These are phyloP conservation scores for Nothobranchius kuhntae DNA, from an alignment of 2,113 vertebrate species.

Conservation along the genomic window DNA sequence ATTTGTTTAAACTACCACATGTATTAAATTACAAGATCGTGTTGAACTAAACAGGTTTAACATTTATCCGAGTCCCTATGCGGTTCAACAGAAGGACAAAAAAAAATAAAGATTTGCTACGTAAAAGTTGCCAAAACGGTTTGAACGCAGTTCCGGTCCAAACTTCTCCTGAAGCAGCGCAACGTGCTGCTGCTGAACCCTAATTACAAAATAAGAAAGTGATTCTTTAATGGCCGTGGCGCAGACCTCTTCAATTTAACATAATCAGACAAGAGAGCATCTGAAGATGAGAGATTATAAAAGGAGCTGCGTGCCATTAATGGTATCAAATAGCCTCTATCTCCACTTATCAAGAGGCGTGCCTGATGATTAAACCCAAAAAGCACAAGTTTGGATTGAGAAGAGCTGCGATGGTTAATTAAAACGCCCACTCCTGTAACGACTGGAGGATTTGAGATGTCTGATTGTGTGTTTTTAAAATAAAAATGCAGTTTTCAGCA, in stretches of 20 bases:
- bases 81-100: too few species aligned
- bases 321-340: constrained; percentile 70
- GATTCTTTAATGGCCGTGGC: constrained; percentile 74
- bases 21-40: too few species aligned
- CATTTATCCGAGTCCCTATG: too few species aligned
- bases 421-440: constrained; percentile 29
- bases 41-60: too few species aligned
- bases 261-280: constrained; percentile 72
- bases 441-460: constrained; percentile 6
- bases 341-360: constrained; percentile 72
- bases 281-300: constrained; percentile 78
- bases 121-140: too few species aligned
- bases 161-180: not conserved
- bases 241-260: constrained; percentile 74
- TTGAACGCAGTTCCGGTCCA: not conserved
- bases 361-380: constrained; percentile 66
- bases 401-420: constrained; percentile 41
- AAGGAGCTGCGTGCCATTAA: constrained; percentile 62
- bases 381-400: constrained; percentile 45
- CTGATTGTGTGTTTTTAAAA: too few species aligned
- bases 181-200: constrained; percentile 21
- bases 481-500: too few species aligned
- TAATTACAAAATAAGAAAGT: constrained; percentile 73
- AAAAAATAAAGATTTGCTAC: too few species aligned
- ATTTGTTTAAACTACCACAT: too few species aligned